Percentiles rank a stretch among this genome's conserved stretches.
Conservation (phyloP, 2,888 invertebrate genomes). For the Pterostichus niger region DNA sequence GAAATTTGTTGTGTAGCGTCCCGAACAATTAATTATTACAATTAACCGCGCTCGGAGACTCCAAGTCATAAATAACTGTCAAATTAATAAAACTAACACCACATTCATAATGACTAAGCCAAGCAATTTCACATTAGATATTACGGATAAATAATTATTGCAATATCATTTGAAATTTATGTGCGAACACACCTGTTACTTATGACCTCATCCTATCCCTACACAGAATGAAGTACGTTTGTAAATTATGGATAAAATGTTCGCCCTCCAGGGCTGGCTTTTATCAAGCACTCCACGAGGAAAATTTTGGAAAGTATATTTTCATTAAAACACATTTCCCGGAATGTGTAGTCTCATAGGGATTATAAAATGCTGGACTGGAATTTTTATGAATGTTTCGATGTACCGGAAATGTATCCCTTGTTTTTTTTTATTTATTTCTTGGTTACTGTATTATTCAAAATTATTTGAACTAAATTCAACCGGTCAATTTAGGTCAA, state of each 20-base stretch:
- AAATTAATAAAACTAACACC: constrained; percentile 9
- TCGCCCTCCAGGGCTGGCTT: constrained; percentile 22
- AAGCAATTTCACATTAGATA: constrained; percentile 10
- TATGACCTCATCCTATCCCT: too few species aligned
- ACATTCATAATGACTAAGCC: background rate
- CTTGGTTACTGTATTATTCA: too few species aligned
- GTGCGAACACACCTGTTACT: constrained; percentile 33
- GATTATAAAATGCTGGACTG: background rate
- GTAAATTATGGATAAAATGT: constrained; percentile 40
- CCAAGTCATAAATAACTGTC: background rate
- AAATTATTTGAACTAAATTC: too few species aligned
- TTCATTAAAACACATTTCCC: constrained; percentile 37
- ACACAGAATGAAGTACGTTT: background rate
- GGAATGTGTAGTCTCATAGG: background rate
- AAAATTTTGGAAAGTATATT: constrained; percentile 23
- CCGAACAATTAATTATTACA: too few species aligned
- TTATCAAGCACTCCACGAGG: background rate
- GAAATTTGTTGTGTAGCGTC: too few species aligned
- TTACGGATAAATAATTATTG: constrained; percentile 30
- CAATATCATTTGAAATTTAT: constrained; percentile 23
- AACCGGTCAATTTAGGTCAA: too few species aligned
- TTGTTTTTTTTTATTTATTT: background rate
- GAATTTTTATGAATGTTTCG: background rate
- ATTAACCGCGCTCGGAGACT: background rate
- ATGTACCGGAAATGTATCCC: background rate